A percentile compares a stretch with the other conserved stretches of the same genome.
Conservation (phyloP, 2,797 vertebrate species). For the Chiloscyllium punctatum region DNA sequence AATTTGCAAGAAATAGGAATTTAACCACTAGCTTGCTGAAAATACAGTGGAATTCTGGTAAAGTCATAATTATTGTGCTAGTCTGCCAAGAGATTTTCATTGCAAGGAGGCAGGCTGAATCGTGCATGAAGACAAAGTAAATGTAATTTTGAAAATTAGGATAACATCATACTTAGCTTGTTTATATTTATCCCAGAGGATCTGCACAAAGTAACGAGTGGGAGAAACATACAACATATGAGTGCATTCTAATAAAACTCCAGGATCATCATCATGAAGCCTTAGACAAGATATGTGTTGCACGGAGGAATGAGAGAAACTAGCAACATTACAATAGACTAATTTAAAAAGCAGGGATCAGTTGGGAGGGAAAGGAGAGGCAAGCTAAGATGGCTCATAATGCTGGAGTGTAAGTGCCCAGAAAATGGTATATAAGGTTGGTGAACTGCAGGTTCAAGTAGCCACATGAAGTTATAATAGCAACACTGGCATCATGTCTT, state of each 20-base stretch:
- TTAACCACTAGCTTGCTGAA: not conserved
- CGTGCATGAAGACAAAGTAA: not conserved
- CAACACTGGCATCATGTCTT: not conserved
- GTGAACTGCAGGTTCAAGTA: not conserved
- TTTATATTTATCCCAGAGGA: not conserved
- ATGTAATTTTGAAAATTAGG: not conserved
- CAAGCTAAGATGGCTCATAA: too few species aligned
- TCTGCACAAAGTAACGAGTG: not conserved
- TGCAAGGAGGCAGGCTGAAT: not conserved
- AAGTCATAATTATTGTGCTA: slow-evolving; percentile 15
- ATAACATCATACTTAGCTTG: not conserved
- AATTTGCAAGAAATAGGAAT: too few species aligned
- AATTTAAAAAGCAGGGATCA: not conserved
- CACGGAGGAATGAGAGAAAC: not conserved
- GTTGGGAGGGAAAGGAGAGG: not conserved
- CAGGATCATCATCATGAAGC: not conserved
- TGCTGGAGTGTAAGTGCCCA: not conserved
- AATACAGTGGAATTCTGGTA: not conserved
- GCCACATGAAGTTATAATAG: not conserved
- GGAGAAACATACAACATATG: not conserved
- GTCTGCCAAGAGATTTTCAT: not conserved
- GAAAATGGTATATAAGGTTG: not conserved
- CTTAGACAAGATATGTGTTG: not conserved
- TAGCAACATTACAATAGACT: not conserved
- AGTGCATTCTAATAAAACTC: not conserved